Percentiles rank a stretch among this genome's conserved stretches.
phyloP scores from a whole-genome alignment of 2,113 vertebrate species.

The Pelobates fuscus region DNA sequence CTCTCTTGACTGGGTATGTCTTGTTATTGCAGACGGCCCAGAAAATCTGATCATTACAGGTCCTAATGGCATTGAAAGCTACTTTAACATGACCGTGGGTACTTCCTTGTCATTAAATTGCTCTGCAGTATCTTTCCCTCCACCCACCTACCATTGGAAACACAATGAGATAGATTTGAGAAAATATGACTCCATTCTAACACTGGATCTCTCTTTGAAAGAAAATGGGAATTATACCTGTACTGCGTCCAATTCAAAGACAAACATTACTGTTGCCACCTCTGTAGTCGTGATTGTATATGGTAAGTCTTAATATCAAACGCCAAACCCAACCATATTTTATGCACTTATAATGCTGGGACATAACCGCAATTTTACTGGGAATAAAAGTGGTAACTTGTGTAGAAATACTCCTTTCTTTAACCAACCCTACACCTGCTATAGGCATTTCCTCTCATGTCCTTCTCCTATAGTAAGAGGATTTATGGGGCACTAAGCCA shows the following conservation, averaged over 20 bases:
- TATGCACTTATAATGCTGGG: no score
- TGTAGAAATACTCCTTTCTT: no score
- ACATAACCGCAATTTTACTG: no score
- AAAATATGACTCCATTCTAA: not conserved
- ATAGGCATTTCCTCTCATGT: no score
- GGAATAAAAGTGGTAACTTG: no score
- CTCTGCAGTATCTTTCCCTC: constrained; percentile 20
- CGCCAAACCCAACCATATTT: not conserved
- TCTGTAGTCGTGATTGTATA: not conserved
- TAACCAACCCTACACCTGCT: no score
- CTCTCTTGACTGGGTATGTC: not conserved
- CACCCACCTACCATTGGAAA: constrained; percentile 9
- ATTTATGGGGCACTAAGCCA: no score
- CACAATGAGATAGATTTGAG: not conserved
- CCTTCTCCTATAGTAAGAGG: no score
- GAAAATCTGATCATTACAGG: not conserved
- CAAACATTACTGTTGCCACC: not conserved
- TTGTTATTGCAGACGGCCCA: constrained; percentile 32
- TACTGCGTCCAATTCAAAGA: constrained; percentile 13
- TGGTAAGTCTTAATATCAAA: constrained; percentile 20
- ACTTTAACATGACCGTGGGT: not conserved
- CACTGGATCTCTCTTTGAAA: no score
- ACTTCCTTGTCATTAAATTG: constrained; percentile 7
- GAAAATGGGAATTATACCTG: constrained; percentile 3
- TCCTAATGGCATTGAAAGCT: no score